Conservation (phyloP, 2,113 vertebrate genomes). For the Salvelinus alpinus region DNA sequence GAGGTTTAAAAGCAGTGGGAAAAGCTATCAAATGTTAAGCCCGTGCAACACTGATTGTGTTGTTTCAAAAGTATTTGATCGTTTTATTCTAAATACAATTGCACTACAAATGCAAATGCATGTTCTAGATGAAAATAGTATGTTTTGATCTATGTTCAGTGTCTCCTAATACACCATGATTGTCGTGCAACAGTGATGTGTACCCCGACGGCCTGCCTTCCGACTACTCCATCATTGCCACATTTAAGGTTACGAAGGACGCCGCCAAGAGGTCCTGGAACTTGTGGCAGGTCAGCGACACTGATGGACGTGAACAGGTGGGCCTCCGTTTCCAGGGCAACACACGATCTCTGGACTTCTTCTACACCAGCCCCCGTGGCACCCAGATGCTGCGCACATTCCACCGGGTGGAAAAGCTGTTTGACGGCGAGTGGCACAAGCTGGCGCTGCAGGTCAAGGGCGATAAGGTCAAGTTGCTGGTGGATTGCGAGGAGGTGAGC, state of each 20-base stretch:
- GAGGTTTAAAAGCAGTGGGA: constrained; percentile 5
- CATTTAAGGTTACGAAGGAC: constrained; percentile 71
- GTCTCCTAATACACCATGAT: background rate
- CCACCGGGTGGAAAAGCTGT: constrained; percentile 60
- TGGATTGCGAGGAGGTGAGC: constrained; percentile 68
- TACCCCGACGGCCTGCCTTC: constrained; percentile 72
- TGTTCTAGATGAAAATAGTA: background rate
- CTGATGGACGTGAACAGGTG: constrained; percentile 59
- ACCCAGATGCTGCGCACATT: constrained; percentile 63
- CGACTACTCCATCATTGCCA: constrained; percentile 70
- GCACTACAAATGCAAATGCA: background rate
- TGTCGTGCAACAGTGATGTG: constrained; percentile 53
- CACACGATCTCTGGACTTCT: constrained; percentile 61
- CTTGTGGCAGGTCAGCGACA: constrained; percentile 76
- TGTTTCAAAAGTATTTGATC: background rate
- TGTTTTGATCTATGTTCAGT: background rate
- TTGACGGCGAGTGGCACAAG: constrained; percentile 77
- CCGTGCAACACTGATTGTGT: background rate
- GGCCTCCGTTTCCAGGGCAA: constrained; percentile 66
- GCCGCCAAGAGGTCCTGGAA: constrained; percentile 60
- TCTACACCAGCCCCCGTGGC: constrained; percentile 54
- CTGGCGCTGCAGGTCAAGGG: constrained; percentile 67
- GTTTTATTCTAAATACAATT: background rate
- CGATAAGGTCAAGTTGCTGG: constrained; percentile 62
- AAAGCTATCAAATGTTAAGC: background rate